These are phyloP conservation scores for Eumerus sabulonum DNA, from an alignment of 2,888 invertebrate species.

Conservation along the genomic window DNA sequence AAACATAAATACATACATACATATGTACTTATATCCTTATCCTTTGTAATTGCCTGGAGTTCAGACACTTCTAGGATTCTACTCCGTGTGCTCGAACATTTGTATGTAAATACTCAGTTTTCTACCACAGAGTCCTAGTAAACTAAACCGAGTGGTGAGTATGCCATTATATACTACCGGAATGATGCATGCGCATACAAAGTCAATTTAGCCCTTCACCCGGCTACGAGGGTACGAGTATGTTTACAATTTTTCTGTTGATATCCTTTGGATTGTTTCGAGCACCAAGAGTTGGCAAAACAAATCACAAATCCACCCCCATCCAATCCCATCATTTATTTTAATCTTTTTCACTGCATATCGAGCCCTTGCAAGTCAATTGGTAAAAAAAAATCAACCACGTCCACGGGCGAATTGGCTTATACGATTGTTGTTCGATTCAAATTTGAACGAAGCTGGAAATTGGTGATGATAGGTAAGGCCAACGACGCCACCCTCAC, in stretches of 20 bases:
- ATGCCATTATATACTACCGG: conserved; percentile 25
- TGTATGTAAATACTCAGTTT: conserved; percentile 20
- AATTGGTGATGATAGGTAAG: conserved; percentile 17
- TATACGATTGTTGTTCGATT: conserved; percentile 40
- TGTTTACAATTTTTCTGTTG: conserved; percentile 32
- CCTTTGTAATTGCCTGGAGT: neutral
- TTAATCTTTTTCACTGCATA: too few species aligned
- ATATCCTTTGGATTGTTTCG: conserved; percentile 48
- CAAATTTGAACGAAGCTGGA: conserved; percentile 37
- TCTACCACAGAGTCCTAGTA: conserved; percentile 20
- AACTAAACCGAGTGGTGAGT: conserved; percentile 34
- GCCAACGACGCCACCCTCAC: conserved; percentile 34
- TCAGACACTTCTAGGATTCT: conserved; percentile 1
- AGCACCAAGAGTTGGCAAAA: conserved; percentile 31
- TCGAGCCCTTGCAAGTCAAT: too few species aligned
- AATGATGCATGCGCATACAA: conserved; percentile 48
- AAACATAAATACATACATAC: neutral
- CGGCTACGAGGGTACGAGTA: neutral
- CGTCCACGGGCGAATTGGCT: conserved; percentile 41
- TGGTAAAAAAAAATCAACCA: conserved; percentile 7
- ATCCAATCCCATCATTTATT: conserved; percentile 12
- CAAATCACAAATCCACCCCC: conserved; percentile 25
- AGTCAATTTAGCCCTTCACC: neutral
- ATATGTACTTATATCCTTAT: neutral
- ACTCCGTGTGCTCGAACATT: conserved; percentile 5